Evolutionary conservation across 2,797 vertebrate species (phyloP).

Genomic region (Pantherophis vulpinus): DNA sequence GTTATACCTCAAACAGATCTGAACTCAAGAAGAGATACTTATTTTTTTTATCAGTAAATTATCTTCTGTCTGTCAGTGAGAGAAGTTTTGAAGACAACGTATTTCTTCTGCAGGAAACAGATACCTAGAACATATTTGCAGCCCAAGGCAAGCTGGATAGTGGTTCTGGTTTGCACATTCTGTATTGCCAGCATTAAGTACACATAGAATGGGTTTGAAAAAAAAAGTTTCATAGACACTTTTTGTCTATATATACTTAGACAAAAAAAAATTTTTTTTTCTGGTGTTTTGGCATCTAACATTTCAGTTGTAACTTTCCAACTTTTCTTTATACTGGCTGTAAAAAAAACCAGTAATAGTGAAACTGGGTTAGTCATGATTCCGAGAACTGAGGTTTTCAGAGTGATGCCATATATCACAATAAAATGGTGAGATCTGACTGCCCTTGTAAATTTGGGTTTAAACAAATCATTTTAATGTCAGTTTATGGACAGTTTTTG

Average conservation of each 20-base stretch:
- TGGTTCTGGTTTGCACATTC: background rate
- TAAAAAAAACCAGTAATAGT: background rate
- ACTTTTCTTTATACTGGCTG: background rate
- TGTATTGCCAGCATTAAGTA: background rate
- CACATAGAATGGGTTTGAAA: background rate
- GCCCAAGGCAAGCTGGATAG: background rate
- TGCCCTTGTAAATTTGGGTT: conserved; percentile 15
- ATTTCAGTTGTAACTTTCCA: background rate
- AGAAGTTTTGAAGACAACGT: background rate
- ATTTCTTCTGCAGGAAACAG: background rate
- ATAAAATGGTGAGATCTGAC: conserved; percentile 16
- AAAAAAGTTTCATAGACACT: background rate
- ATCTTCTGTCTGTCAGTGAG: background rate
- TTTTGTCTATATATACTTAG: background rate
- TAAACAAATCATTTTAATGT: conserved; percentile 31
- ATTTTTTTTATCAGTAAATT: background rate
- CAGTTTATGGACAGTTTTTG: conserved; percentile 22
- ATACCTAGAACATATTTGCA: background rate
- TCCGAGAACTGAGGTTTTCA: conserved; percentile 22
- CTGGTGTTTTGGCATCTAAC: background rate
- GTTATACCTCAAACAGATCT: background rate
- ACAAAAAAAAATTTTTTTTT: background rate
- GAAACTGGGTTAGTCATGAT: conserved; percentile 6
- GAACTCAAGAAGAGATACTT: background rate
- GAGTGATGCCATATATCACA: conserved; percentile 11